Evolutionary conservation across 2,888 invertebrate genomes (phyloP).

Genomic region (Oxyteleia sp.): DNA sequence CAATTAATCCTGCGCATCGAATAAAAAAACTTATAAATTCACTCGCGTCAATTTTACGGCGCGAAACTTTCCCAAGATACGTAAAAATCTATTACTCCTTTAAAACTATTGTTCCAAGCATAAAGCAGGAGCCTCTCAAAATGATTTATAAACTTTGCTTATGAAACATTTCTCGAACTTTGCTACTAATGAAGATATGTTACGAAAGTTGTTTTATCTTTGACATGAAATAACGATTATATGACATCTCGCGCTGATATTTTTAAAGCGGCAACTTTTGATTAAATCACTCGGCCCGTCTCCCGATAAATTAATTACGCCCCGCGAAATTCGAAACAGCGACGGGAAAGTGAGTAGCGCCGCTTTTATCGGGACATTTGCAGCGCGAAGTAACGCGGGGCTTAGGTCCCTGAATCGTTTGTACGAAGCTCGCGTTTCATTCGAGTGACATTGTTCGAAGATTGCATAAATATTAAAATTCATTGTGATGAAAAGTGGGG

Average conservation of each 20-base stretch:
- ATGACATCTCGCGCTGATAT: neutral
- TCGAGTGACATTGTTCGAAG: slow-evolving; percentile 5
- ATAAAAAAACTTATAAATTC: too few species aligned
- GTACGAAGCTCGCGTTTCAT: neutral
- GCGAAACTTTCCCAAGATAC: too few species aligned
- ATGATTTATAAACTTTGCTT: too few species aligned
- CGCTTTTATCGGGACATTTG: neutral
- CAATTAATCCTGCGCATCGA: too few species aligned
- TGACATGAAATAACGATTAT: slow-evolving; percentile 33
- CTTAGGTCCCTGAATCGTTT: neutral
- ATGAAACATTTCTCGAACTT: too few species aligned
- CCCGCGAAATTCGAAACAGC: neutral
- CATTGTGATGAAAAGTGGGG: slow-evolving; percentile 8
- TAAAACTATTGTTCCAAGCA: too few species aligned
- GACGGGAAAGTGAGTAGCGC: neutral
- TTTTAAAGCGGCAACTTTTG: slow-evolving; percentile 19
- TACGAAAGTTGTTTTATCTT: slow-evolving; percentile 34
- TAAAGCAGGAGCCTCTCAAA: too few species aligned
- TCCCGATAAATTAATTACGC: slow-evolving; percentile 5
- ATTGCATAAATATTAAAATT: slow-evolving; percentile 11
- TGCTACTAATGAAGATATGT: slow-evolving; percentile 38
- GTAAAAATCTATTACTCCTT: too few species aligned
- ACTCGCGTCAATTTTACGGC: too few species aligned
- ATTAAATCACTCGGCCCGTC: slow-evolving; percentile 5
- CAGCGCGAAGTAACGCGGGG: neutral